A percentile compares a stretch with the other conserved stretches of the same genome.
phyloP scores from a whole-genome alignment of 2,888 invertebrate genomes.

The Argyra leucocephala region DNA sequence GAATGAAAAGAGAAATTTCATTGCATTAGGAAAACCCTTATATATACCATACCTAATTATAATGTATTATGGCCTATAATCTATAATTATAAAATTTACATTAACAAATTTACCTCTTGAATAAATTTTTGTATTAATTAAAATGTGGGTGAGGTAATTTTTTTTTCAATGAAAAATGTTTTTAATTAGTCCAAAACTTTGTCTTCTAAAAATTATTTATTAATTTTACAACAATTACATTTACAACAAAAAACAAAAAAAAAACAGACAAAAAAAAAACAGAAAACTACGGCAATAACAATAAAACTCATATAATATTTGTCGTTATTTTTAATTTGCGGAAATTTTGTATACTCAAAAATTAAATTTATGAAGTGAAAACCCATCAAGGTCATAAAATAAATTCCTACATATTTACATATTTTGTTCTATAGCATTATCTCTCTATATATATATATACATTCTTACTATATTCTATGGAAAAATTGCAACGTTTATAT shows the following conservation, averaged over 20 bases:
- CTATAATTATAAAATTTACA: too few species aligned
- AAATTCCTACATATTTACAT: neutral
- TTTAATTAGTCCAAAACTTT: neutral
- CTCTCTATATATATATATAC: neutral
- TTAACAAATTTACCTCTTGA: too few species aligned
- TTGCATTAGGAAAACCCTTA: too few species aligned
- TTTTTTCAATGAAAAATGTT: neutral
- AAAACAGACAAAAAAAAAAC: neutral
- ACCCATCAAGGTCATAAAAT: slow-evolving; percentile 4
- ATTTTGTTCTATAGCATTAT: too few species aligned
- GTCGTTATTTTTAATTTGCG: slow-evolving; percentile 6
- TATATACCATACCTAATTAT: too few species aligned
- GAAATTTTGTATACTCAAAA: neutral
- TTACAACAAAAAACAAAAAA: too few species aligned
- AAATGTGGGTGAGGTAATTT: neutral
- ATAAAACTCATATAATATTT: neutral
- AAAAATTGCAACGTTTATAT: neutral
- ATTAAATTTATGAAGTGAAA: slow-evolving; percentile 6
- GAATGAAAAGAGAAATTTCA: too few species aligned
- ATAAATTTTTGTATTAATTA: too few species aligned
- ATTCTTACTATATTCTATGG: neutral
- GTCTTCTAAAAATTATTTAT: neutral
- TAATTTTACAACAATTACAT: neutral
- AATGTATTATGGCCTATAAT: too few species aligned
- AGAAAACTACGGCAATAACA: neutral